phyloP scores from a whole-genome alignment of 2,113 vertebrate species.

The Periophthalmodon schlosseri region DNA sequence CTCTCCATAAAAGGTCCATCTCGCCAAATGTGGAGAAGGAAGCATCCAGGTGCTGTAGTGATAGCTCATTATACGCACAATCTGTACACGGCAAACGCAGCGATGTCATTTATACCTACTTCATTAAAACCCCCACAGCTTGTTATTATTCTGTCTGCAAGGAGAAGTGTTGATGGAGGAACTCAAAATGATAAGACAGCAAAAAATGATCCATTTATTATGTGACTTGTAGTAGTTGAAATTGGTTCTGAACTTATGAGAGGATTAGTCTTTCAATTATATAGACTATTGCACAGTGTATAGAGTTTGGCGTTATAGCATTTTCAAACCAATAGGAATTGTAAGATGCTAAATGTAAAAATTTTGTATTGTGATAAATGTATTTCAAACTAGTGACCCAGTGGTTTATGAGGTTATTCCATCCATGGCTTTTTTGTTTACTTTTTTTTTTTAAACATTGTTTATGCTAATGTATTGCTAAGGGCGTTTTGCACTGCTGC shows the following conservation, averaged over 20 bases:
- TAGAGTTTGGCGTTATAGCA: no score
- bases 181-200: neutral
- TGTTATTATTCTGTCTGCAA: conserved; percentile 9
- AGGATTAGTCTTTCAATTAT: neutral
- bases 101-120: neutral
- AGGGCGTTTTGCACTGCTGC: no score
- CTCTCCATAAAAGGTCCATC: conserved; percentile 6
- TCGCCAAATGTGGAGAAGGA: neutral
- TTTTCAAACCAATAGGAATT: no score
- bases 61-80: conserved; percentile 3
- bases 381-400: no score
- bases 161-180: neutral
- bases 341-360: no score
- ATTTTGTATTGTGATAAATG: no score
- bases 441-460: no score
- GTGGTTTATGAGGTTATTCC: no score
- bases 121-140: conserved; percentile 1
- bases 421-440: no score
- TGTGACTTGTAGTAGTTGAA: neutral
- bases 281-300: no score
- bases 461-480: no score
- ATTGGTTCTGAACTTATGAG: neutral
- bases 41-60: neutral
- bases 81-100: neutral
- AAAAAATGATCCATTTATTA: neutral